phyloP scores from a whole-genome alignment of 1,140 invertebrate genomes.

The Drosophila equinoxialis region DNA sequence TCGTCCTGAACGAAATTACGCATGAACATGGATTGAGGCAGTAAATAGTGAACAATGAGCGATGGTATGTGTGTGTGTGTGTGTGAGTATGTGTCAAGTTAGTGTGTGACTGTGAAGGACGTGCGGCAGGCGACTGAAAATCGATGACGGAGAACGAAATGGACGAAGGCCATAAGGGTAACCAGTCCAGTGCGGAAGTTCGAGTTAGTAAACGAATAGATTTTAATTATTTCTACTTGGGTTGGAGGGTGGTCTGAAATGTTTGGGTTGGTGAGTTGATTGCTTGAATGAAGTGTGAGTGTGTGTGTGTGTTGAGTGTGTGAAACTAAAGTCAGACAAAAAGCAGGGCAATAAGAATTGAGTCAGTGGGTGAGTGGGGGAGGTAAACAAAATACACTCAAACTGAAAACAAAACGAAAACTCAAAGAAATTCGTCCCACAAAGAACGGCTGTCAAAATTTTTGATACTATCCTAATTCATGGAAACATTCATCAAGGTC shows the following conservation, averaged over 20 bases:
- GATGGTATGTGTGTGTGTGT: neutral
- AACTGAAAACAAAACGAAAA: neutral
- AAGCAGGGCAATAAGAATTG: slow-evolving; percentile 7
- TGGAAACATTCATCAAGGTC: too few relatives aligned
- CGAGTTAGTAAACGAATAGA: slow-evolving; percentile 67
- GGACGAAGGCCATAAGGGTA: slow-evolving; percentile 31
- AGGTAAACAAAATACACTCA: slow-evolving; percentile 1
- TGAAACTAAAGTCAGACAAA: slow-evolving; percentile 7
- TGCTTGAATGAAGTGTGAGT: neutral
- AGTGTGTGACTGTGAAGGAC: slow-evolving; percentile 35
- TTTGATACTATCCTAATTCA: too few relatives aligned
- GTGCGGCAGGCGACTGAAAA: slow-evolving; percentile 61
- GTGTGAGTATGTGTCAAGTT: slow-evolving; percentile 27
- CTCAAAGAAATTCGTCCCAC: neutral
- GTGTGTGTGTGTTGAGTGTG: slow-evolving; percentile 11
- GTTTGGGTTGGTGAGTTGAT: neutral
- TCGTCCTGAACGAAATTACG: slow-evolving; percentile 17
- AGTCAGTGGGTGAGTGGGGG: neutral
- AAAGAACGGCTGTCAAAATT: neutral
- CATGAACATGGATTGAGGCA: slow-evolving; percentile 1
- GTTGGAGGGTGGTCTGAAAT: slow-evolving; percentile 21
- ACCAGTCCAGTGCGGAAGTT: slow-evolving; percentile 49
- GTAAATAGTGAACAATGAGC: neutral
- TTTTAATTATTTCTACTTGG: slow-evolving; percentile 69
- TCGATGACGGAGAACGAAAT: slow-evolving; percentile 53